A percentile compares a stretch with the other conserved stretches of the same genome.
These are phyloP conservation scores for Aurelia sp. DNA, from an alignment of 30 jellyfish, hydroid and myxozoan genomes.

Conservation along the genomic window DNA sequence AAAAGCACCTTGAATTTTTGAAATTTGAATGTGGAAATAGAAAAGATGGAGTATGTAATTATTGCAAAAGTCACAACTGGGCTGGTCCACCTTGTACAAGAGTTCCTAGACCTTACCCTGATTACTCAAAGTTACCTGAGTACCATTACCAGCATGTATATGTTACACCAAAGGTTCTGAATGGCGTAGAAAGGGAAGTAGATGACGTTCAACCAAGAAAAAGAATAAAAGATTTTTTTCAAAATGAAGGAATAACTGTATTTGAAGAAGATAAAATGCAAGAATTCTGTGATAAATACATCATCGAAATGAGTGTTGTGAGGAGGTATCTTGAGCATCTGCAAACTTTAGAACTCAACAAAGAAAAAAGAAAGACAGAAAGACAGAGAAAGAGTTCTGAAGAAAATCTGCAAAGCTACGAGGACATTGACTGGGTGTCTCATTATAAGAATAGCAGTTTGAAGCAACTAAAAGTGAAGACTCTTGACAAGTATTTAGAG, in stretches of 20 bases:
- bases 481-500: constrained; percentile 26
- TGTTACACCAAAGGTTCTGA: not conserved
- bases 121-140: constrained; percentile 23
- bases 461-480: constrained; percentile 12
- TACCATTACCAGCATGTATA: constrained; percentile 21
- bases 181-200: constrained; percentile 33
- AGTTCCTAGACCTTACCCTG: constrained; percentile 48
- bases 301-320: constrained; percentile 1
- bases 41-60: constrained; percentile 11
- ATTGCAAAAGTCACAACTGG: constrained; percentile 10
- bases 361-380: not conserved
- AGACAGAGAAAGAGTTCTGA: not conserved
- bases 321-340: constrained; percentile 6
- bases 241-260: not conserved
- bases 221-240: constrained; percentile 3
- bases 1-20: constrained; percentile 24
- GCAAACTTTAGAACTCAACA: not conserved
- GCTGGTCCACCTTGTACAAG: constrained; percentile 45
- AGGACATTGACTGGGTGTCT: constrained; percentile 26
- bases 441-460: not conserved
- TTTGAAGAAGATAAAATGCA: not conserved
- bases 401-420: constrained; percentile 11
- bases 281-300: constrained; percentile 16
- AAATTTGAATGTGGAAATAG: constrained; percentile 19
- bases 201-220: constrained; percentile 48